Percentiles rank a stretch among this genome's conserved stretches.
Evolutionary conservation across 2,797 vertebrate genomes (phyloP).

Genomic region (Gobio occitaniae): DNA sequence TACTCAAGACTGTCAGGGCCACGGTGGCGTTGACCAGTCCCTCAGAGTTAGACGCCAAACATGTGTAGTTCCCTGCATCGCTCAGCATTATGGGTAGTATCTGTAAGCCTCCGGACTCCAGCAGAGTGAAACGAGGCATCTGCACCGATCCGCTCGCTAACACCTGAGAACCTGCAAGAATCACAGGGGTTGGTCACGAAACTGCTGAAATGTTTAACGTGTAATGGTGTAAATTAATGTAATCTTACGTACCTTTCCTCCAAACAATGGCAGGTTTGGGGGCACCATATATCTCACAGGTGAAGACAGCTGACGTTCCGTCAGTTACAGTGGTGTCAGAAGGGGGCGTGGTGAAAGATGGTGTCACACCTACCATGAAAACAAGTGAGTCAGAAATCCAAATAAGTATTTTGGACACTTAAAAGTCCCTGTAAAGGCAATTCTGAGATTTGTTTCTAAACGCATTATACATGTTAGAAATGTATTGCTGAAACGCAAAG

Average conservation of each 20-base stretch:
- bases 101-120: conserved; percentile 89
- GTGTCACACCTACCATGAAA: conserved; percentile 80
- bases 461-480: no score
- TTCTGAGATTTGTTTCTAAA: no score
- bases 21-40: conserved; percentile 81
- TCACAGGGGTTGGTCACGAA: not conserved
- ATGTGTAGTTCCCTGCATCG: conserved; percentile 89
- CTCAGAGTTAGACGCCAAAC: conserved; percentile 83
- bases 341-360: conserved; percentile 79
- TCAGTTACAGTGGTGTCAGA: conserved; percentile 87
- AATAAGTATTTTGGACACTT: not conserved
- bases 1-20: conserved; percentile 91
- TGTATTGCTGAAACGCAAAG: no score
- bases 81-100: conserved; percentile 83
- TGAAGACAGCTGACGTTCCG: conserved; percentile 81
- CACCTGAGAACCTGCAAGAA: conserved; percentile 79
- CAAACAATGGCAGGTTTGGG: conserved; percentile 90
- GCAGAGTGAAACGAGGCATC: conserved; percentile 85
- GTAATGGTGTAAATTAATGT: conserved; percentile 1
- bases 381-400: not conserved
- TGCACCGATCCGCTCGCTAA: conserved; percentile 89
- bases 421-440: no score
- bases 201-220: not conserved
- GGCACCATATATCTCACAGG: conserved; percentile 86
- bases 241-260: conserved; percentile 78